Evolutionary conservation across 2,888 invertebrate genomes (phyloP).

Genomic region (Aspidiotus destructor): DNA sequence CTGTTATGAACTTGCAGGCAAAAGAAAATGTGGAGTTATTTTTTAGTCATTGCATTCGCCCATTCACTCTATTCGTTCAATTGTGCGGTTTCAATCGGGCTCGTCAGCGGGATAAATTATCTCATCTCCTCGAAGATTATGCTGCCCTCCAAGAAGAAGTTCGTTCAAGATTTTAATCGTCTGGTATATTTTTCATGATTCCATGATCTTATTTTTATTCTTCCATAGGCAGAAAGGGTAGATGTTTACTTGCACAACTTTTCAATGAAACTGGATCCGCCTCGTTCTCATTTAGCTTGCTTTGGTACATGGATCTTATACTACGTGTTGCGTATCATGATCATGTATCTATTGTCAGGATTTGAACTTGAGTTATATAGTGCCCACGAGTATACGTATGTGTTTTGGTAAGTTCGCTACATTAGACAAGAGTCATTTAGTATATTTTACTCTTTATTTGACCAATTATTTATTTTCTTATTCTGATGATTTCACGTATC

Average conservation of each 20-base stretch:
- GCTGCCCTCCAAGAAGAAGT: slow-evolving; percentile 87
- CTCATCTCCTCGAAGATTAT: slow-evolving; percentile 80
- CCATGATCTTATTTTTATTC: slow-evolving; percentile 15
- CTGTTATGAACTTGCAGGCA: slow-evolving; percentile 46
- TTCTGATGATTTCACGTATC: too few relatives aligned
- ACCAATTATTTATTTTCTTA: too few relatives aligned
- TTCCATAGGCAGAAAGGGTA: slow-evolving; percentile 69
- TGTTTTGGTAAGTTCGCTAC: slow-evolving; percentile 63
- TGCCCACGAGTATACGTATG: slow-evolving; percentile 90
- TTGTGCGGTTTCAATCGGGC: slow-evolving; percentile 92
- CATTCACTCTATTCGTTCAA: slow-evolving; percentile 75
- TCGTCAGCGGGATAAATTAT: slow-evolving; percentile 86
- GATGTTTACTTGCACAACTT: slow-evolving; percentile 70
- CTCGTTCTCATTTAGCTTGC: slow-evolving; percentile 66
- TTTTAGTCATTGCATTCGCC: slow-evolving; percentile 72
- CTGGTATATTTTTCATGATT: background rate
- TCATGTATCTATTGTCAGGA: slow-evolving; percentile 84
- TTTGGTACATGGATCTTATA: slow-evolving; percentile 93
- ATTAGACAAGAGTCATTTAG: too few relatives aligned
- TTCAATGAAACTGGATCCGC: slow-evolving; percentile 56
- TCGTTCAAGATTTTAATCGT: slow-evolving; percentile 14
- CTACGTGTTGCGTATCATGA: slow-evolving; percentile 85
- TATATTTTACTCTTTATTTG: too few relatives aligned
- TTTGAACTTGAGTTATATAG: slow-evolving; percentile 93
- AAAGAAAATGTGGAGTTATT: slow-evolving; percentile 84